Base-by-base conservation (phyloP, 2,113 vertebrate genomes). In the Sorex fumeus region DNA sequence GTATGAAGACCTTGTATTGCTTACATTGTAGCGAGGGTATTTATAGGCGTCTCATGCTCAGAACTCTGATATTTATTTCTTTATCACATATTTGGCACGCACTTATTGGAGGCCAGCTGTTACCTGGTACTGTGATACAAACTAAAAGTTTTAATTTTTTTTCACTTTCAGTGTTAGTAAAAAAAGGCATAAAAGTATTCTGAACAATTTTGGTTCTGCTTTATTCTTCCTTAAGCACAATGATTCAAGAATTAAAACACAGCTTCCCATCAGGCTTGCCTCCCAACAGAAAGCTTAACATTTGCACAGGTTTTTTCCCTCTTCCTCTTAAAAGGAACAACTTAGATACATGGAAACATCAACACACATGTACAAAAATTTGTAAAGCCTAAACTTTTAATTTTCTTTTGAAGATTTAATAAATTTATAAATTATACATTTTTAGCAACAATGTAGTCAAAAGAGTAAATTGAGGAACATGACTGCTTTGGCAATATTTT, bases 401-500 rank as follows among this genome's bases (percentile, higher is more conserved):
- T 77, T 77, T 72, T 87, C 69, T 76, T 91, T 84, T 11, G 62
- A 66, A 81, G 34, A 50, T 72, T 53, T 21, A 36, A 71, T 50
- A 57, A 23, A 76, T 19, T 95, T 85, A 81, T 36, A 83, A 87
- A 64, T 69, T 32, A 36, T 27, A 77, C 27, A 77, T 53, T 57
- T 81, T 47, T 53, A 87, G 40, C n/a, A 87, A 82, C 57, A 34
- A 74, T 3, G 47, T 16, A 18, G 81, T 79, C 19, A 71, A 66
- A 91, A 82, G 76, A n/a, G 43, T 77, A 86, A 94, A 62, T 36
- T 62, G 74, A 84, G 57, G 47, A 87, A 80, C 79, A 27, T 67
- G 57, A 71, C 25, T 43, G 10, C 25, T 64, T 87, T 43, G 12
- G 40, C 30, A 12, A 47, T 77, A 92, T 40, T 76, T 57, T 83